Percentiles rank a stretch among this genome's conserved stretches.
phyloP scores from a whole-genome alignment of 2,113 vertebrate genomes.

The Oryctolagus cuniculus region DNA sequence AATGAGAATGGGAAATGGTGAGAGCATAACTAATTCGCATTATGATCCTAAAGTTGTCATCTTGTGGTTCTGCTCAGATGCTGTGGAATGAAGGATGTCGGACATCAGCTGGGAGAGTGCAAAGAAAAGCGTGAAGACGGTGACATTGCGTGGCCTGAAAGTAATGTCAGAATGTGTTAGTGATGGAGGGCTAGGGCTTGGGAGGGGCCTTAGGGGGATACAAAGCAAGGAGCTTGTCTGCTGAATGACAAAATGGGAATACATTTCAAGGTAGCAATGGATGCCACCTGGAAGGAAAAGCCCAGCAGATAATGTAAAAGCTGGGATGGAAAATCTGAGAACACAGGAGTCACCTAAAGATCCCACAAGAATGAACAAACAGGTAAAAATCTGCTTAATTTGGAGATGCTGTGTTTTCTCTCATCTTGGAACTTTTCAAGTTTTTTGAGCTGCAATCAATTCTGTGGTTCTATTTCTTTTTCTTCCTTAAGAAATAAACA shows the following conservation, averaged over 20 bases:
- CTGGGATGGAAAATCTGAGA: background rate
- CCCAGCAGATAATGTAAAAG: background rate
- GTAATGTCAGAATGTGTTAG: slow-evolving; percentile 51
- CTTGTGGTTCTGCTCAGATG: slow-evolving; percentile 74
- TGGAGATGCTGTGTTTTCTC: background rate
- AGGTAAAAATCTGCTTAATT: background rate
- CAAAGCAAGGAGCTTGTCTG: background rate
- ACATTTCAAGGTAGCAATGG: background rate
- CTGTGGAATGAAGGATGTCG: slow-evolving; percentile 72
- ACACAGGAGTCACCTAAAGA: background rate
- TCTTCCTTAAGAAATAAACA: slow-evolving; percentile 16
- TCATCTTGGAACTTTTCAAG: background rate
- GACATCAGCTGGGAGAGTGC: slow-evolving; percentile 65
- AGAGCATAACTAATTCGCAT: slow-evolving; percentile 75
- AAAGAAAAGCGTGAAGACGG: background rate
- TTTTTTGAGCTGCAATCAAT: background rate
- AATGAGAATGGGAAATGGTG: slow-evolving; percentile 77
- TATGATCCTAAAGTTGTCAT: slow-evolving; percentile 73
- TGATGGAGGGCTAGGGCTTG: background rate
- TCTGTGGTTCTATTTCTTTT: slow-evolving; percentile 24
- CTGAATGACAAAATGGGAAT: slow-evolving; percentile 32
- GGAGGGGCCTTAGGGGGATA: background rate
- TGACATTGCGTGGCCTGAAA: slow-evolving; percentile 56
- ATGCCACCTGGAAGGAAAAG: background rate
- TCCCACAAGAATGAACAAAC: background rate